Evolutionary conservation across 2,888 invertebrate genomes (phyloP).

Genomic region (Temnothorax unifasciatus): DNA sequence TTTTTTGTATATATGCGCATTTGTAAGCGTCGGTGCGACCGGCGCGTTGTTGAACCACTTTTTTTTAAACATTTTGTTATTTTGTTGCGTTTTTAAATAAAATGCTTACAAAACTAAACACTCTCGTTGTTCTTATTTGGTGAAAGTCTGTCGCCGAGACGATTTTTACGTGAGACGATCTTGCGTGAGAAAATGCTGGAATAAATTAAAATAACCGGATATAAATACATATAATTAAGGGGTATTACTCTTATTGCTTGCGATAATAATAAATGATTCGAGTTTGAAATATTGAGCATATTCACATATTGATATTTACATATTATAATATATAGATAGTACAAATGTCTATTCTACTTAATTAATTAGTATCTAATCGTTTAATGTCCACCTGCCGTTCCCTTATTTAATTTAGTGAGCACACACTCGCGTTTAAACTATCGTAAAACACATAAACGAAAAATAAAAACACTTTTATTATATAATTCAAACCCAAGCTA

Average conservation of each 20-base stretch:
- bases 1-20: conserved; percentile 69
- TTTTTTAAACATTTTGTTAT: conserved; percentile 63
- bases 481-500: too few relatives aligned
- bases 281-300: not conserved
- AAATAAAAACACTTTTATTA: too few relatives aligned
- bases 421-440: not conserved
- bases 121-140: not conserved
- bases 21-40: conserved; percentile 16
- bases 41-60: conserved; percentile 50
- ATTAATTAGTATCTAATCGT: not conserved
- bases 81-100: conserved; percentile 73
- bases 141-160: conserved; percentile 40
- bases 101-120: conserved; percentile 59
- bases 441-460: too few relatives aligned
- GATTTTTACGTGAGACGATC: not conserved
- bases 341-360: not conserved
- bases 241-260: not conserved
- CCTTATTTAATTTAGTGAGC: not conserved
- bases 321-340: not conserved
- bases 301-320: not conserved
- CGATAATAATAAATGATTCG: not conserved
- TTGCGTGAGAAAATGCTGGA: conserved; percentile 12
- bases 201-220: conserved; percentile 14
- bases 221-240: conserved; percentile 21
- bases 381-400: not conserved